Conservation (phyloP, 2,888 invertebrate species). For the Molanna angustata region DNA sequence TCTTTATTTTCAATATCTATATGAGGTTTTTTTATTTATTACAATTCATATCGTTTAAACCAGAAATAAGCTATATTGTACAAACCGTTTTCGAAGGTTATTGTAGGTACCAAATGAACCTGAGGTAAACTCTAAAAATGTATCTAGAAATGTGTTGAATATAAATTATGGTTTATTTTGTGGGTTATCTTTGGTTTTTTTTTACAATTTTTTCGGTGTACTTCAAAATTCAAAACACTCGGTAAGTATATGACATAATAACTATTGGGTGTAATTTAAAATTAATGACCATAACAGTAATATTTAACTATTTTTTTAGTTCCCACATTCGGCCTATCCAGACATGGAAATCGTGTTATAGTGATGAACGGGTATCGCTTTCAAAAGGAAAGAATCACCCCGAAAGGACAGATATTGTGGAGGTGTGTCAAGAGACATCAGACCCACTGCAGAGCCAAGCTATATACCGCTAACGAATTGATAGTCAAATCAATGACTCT, state of each 20-base stretch:
- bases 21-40: too few relatives aligned
- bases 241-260: too few relatives aligned
- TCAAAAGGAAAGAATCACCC: conserved; percentile 25
- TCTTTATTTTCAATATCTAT: too few relatives aligned
- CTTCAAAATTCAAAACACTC: too few relatives aligned
- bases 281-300: neutral
- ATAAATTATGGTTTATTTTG: too few relatives aligned
- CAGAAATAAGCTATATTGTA: too few relatives aligned
- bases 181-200: conserved; percentile 1
- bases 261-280: neutral
- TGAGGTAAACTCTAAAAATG: too few relatives aligned
- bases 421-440: conserved; percentile 25
- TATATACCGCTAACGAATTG: conserved; percentile 24
- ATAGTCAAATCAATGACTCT: conserved; percentile 26
- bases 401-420: conserved; percentile 27
- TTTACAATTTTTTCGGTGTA: neutral
- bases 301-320: conserved; percentile 17
- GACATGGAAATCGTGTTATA: conserved; percentile 26
- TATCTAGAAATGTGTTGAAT: too few relatives aligned
- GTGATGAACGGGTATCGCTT: conserved; percentile 27
- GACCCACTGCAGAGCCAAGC: conserved; percentile 27
- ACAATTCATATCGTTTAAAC: too few relatives aligned
- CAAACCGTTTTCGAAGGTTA: too few relatives aligned
- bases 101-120: too few relatives aligned
- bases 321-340: conserved; percentile 24